Conservation (phyloP, 2,113 vertebrate genomes). For the Campylomormyrus numenius region DNA sequence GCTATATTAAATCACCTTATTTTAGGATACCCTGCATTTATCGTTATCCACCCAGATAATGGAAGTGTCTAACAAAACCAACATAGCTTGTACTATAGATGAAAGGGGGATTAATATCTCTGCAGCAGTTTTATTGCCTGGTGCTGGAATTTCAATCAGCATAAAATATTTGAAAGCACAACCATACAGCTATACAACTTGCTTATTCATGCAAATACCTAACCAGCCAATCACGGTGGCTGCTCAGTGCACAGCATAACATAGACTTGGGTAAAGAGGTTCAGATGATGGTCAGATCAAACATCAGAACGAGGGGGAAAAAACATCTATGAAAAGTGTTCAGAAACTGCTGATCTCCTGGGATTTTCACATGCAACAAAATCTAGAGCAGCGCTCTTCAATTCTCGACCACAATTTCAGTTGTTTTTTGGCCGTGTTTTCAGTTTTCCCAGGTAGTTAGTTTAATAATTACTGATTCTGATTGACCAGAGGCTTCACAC, state of each 20-base stretch:
- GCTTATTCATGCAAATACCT: background rate
- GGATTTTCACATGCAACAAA: background rate
- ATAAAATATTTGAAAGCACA: background rate
- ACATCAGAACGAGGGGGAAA: background rate
- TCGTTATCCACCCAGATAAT: background rate
- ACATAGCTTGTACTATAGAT: background rate
- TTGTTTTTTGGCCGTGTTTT: too few species aligned
- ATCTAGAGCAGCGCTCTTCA: background rate
- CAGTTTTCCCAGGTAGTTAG: too few species aligned
- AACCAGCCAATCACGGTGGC: background rate
- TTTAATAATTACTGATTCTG: too few species aligned
- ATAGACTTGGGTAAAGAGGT: background rate
- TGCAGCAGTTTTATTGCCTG: background rate
- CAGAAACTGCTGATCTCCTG: background rate
- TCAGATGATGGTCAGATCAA: background rate
- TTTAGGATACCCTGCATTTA: background rate
- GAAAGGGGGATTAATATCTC: background rate
- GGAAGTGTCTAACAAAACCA: background rate
- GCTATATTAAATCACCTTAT: background rate
- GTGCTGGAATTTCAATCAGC: background rate
- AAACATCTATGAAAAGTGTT: background rate
- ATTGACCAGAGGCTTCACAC: too few species aligned
- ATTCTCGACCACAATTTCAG: too few species aligned
- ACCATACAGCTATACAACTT: background rate
- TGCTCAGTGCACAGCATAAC: background rate